These are phyloP conservation scores for Phylloscopus trochilus DNA, from an alignment of 2,113 vertebrate genomes.

Conservation along the genomic window DNA sequence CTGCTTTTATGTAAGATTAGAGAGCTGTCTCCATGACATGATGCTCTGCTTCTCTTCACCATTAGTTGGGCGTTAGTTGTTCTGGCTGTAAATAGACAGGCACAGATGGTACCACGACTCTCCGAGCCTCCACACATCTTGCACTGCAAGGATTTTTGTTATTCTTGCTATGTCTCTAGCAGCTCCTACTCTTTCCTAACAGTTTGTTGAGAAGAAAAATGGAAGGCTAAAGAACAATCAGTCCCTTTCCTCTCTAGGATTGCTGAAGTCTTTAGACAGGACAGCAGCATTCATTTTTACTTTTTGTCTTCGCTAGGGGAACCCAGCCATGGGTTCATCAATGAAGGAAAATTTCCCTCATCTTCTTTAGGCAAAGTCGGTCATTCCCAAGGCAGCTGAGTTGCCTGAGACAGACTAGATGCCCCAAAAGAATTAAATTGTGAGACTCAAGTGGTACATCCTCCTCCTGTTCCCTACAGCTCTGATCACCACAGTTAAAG, in stretches of 20 bases:
- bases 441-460: neutral
- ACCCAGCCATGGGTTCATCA: neutral
- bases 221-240: constrained; percentile 42
- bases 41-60: constrained; percentile 49
- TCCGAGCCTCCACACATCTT: constrained; percentile 63
- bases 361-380: neutral
- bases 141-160: constrained; percentile 51
- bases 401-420: neutral
- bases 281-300: neutral
- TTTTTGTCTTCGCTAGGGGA: neutral
- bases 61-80: constrained; percentile 64
- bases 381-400: neutral
- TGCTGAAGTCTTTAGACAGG: neutral
- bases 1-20: constrained; percentile 41
- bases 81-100: constrained; percentile 64
- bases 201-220: constrained; percentile 43
- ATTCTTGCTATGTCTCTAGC: constrained; percentile 48
- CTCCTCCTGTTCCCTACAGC: neutral
- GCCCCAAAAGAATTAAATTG: neutral
- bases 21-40: constrained; percentile 50
- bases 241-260: neutral
- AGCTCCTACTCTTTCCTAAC: constrained; percentile 55
- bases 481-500: neutral
- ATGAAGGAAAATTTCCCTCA: neutral
- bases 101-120: constrained; percentile 60